Conservation (phyloP, 1,140 invertebrate genomes). For the Campoletis sonorensis region DNA sequence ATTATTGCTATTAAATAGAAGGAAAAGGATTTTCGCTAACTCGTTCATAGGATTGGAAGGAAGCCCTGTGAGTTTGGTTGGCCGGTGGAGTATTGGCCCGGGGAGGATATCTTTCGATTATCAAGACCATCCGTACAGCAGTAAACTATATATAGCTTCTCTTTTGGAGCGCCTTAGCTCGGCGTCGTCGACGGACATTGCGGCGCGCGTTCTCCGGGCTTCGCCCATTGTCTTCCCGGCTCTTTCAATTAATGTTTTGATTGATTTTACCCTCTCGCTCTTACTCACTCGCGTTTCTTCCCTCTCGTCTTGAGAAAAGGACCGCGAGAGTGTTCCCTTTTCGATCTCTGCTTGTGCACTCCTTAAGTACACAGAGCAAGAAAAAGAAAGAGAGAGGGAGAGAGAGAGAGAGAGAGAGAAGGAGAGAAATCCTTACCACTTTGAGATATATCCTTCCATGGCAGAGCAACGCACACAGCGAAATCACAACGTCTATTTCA, state of each 20-base stretch:
- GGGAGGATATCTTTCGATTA: slow-evolving; percentile 74
- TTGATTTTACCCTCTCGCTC: slow-evolving; percentile 70
- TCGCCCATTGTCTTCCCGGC: slow-evolving; percentile 72
- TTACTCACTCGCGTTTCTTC: slow-evolving; percentile 37
- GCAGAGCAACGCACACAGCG: slow-evolving; percentile 26
- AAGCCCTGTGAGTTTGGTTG: slow-evolving; percentile 39
- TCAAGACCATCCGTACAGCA: slow-evolving; percentile 68
- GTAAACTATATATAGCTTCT: slow-evolving; percentile 18
- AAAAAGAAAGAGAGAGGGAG: slow-evolving; percentile 1
- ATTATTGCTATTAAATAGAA: not conserved
- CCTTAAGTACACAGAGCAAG: slow-evolving; percentile 34
- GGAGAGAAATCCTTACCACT: not conserved
- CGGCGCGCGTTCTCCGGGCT: slow-evolving; percentile 12
- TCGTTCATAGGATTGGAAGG: slow-evolving; percentile 25
- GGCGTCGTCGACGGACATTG: slow-evolving; percentile 11
- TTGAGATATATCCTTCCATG: slow-evolving; percentile 2
- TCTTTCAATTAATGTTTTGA: slow-evolving; percentile 78
- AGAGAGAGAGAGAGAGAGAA: slow-evolving; percentile 18
- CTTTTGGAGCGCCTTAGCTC: slow-evolving; percentile 40
- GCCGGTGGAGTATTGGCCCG: slow-evolving; percentile 58
- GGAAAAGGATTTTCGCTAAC: slow-evolving; percentile 30
- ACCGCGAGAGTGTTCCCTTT: slow-evolving; percentile 31
- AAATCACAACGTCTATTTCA: not conserved
- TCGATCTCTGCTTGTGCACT: slow-evolving; percentile 11
- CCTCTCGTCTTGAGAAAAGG: slow-evolving; percentile 45